Conservation (phyloP, 2,888 invertebrate genomes). For the Sarcophaga caerulescens region DNA sequence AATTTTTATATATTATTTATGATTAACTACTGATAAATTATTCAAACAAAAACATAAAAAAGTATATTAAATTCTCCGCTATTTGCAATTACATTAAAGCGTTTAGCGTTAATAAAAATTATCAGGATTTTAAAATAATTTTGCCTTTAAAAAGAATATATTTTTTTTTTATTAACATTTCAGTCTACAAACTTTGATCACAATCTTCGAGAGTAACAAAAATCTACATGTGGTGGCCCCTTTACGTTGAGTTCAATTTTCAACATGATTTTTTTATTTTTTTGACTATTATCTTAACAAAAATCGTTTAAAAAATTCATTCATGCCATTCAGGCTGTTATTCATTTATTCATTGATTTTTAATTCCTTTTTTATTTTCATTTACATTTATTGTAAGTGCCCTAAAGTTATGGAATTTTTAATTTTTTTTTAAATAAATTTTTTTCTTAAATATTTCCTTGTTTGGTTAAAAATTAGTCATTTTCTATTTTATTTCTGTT, state of each 20-base stretch:
- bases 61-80: no score
- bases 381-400: slow-evolving; percentile 1
- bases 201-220: background rate
- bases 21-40: slow-evolving; percentile 58
- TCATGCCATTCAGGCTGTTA: background rate
- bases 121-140: slow-evolving; percentile 45
- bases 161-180: background rate
- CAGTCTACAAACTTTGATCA: background rate
- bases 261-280: slow-evolving; percentile 42
- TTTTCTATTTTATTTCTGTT: slow-evolving; percentile 28
- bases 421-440: background rate
- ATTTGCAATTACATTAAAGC: no score
- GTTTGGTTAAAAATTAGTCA: slow-evolving; percentile 57
- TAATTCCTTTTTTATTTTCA: background rate
- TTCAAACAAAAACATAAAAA: background rate
- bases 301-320: slow-evolving; percentile 1
- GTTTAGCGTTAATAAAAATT: background rate
- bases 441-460: slow-evolving; percentile 37
- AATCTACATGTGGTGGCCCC: background rate
- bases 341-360: slow-evolving; percentile 45
- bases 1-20: background rate
- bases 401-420: slow-evolving; percentile 43
- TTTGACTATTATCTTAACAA: slow-evolving; percentile 22
- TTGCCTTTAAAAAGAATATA: background rate
- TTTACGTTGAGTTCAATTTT: slow-evolving; percentile 42